Evolutionary conservation across 2,113 vertebrate species (phyloP).

Genomic region (Oreochromis spilurus): DNA sequence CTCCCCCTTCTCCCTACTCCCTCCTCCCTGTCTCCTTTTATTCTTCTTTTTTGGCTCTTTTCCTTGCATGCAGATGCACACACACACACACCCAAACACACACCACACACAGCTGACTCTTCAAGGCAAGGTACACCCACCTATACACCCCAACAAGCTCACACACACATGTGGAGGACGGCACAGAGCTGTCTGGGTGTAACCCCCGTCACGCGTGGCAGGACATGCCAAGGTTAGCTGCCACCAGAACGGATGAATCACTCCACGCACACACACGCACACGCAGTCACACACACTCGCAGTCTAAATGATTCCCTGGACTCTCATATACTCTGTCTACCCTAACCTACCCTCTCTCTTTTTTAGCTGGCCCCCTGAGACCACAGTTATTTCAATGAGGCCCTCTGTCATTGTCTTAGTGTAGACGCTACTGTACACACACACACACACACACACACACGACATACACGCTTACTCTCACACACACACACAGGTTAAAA

Average conservation of each 20-base stretch:
- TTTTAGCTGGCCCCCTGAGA: constrained; percentile 59
- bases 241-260: constrained; percentile 59
- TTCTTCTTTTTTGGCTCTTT: constrained; percentile 19
- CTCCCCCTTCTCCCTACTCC: background rate
- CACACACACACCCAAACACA: background rate
- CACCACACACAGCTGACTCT: background rate
- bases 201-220: constrained; percentile 63
- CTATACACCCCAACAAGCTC: constrained; percentile 34
- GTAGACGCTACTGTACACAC: constrained; percentile 42
- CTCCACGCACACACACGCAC: constrained; percentile 5
- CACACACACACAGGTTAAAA: background rate
- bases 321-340: constrained; percentile 59
- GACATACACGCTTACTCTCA: background rate
- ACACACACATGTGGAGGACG: constrained; percentile 33
- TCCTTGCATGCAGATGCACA: constrained; percentile 1
- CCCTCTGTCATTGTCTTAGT: constrained; percentile 65
- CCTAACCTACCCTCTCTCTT: constrained; percentile 56
- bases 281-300: constrained; percentile 21
- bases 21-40: background rate
- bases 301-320: constrained; percentile 66
- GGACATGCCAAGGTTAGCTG: constrained; percentile 68
- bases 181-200: constrained; percentile 34
- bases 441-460: constrained; percentile 27
- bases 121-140: constrained; percentile 33
- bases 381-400: constrained; percentile 66